Evolutionary conservation across 1,140 invertebrate genomes (phyloP), one percentile per base, ranked within the genome.

Genomic region (Pachyrhynchus sulphureomaculatus): DNA sequence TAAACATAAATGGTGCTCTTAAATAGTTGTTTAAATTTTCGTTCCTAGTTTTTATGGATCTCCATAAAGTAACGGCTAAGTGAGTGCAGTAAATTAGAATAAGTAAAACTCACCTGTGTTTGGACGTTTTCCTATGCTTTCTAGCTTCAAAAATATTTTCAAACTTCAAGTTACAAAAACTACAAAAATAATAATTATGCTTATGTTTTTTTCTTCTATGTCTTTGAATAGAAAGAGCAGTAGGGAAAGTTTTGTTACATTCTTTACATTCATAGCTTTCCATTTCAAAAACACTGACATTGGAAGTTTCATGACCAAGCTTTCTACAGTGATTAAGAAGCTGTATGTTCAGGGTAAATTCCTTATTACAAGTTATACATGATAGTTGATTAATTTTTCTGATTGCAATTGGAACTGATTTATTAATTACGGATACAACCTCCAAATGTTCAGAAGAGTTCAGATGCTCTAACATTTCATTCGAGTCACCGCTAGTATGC

Each of bases 371-470:
- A 13, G 79, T 81, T 10, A 77, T 74, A 70, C 89, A 91, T 17
- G 75, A 73, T 0, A 89, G 78, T 8, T 81, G 75, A 24, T 77
- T 81, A 45, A 85, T 83, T 67, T 89, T 87, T 61, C 86, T 82
- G 56, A 93, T 87, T 42, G 90, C 84, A 53, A 92, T 87, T 0
- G 90, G 88, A 57, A 91, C 87, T 0, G 89, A 91, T 64, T 86
- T 82, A 72, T 90, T 90, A 64, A 91, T 86, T 26, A 86, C 85
- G 1, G 85, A 78, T 2, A 89, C 79, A 0, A 89, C 84, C 67
- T 90, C 86, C 47, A 82, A 81, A 75, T 92, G 90, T 37, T 83
- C 82, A 21, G 78, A 68, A 24, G 86, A 81, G 17, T 83, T 68
- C 59, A 94, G 75, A 73, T 95, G 92, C 18, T 80, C 68, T 17